These are phyloP conservation scores for Bombus sibiricus DNA, from an alignment of 1,140 invertebrate species.

Conservation along the genomic window DNA sequence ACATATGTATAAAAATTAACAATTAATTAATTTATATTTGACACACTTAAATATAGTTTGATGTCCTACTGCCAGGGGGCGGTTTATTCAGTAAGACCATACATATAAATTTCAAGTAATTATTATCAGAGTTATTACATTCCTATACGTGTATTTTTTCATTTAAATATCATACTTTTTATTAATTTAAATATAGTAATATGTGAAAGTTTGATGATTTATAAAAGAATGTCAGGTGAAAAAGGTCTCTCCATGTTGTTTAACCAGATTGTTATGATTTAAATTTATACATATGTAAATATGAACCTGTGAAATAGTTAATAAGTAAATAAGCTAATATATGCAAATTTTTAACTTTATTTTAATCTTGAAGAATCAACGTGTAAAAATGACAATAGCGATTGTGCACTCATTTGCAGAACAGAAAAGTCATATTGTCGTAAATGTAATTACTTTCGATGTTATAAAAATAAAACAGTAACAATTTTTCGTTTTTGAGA, in stretches of 20 bases:
- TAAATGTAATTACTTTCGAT: neutral
- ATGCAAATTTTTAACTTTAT: neutral
- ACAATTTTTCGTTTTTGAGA: neutral
- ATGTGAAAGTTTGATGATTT: too few species aligned
- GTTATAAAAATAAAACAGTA: neutral
- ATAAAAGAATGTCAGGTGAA: neutral
- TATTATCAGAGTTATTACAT: neutral
- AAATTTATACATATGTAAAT: neutral
- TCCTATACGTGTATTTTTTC: conserved; percentile 14
- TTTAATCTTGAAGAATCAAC: neutral
- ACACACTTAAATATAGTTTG: neutral
- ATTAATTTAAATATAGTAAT: neutral
- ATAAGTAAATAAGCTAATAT: too few species aligned
- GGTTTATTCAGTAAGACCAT: neutral
- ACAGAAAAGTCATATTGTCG: neutral
- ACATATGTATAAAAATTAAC: neutral
- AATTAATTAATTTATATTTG: neutral
- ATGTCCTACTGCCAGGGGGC: neutral
- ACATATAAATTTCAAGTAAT: neutral
- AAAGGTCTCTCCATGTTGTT: neutral
- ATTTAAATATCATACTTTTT: neutral
- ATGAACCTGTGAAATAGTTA: neutral
- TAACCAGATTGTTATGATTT: neutral
- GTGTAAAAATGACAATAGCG: neutral
- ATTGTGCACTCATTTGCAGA: neutral